Evolutionary conservation across 2,797 vertebrate genomes (phyloP).

Genomic region (Tauraco hartlaubi): DNA sequence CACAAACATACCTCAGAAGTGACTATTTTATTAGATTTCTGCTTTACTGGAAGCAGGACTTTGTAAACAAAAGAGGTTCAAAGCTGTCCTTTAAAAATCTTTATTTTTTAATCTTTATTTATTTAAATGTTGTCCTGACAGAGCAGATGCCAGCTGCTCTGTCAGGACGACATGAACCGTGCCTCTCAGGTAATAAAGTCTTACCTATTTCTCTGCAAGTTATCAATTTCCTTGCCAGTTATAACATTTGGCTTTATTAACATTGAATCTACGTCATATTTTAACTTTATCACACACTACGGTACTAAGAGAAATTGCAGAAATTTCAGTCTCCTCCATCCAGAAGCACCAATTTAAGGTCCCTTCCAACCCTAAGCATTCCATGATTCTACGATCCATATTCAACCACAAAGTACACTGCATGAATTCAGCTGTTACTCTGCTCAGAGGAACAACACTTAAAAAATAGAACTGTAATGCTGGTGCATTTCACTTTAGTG

Average conservation of each 20-base stretch:
- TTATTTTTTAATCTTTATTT: neutral
- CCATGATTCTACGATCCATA: too few relatives aligned
- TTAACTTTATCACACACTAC: neutral
- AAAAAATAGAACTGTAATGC: neutral
- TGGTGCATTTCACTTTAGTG: neutral
- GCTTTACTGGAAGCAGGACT: neutral
- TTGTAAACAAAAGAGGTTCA: neutral
- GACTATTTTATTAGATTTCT: neutral
- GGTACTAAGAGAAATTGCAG: neutral
- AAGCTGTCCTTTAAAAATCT: neutral
- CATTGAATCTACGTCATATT: neutral
- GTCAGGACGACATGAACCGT: neutral
- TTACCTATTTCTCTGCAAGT: neutral
- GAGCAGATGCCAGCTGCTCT: neutral
- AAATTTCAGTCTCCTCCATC: neutral
- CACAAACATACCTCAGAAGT: neutral
- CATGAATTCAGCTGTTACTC: neutral
- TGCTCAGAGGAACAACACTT: neutral
- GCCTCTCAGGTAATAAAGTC: neutral
- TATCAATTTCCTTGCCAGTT: neutral
- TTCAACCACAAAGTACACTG: neutral
- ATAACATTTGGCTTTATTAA: neutral
- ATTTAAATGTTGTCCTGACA: too few relatives aligned
- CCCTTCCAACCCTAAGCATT: too few relatives aligned
- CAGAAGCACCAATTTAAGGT: neutral